A percentile compares a stretch with the other conserved stretches of the same genome.
phyloP scores from a whole-genome alignment of 2,797 vertebrate species.

The Tiaroga cobitis region DNA sequence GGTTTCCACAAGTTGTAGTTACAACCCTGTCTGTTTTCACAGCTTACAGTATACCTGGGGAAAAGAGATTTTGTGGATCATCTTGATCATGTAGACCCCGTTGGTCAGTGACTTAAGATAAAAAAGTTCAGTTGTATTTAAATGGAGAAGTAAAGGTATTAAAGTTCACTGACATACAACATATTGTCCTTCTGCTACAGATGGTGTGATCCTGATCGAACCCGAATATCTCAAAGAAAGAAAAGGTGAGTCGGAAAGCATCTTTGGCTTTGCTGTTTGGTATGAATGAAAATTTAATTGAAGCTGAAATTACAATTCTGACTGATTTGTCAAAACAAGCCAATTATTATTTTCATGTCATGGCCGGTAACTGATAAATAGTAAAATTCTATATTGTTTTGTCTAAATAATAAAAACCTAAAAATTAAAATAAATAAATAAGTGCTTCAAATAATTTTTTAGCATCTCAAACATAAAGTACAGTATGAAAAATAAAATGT shows the following conservation, averaged over 20 bases:
- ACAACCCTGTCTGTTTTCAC: conserved; percentile 29
- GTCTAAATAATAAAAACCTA: neutral
- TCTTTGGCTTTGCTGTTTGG: neutral
- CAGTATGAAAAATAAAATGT: neutral
- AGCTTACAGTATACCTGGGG: conserved; percentile 90
- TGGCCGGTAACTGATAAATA: neutral
- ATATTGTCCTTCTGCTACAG: conserved; percentile 67
- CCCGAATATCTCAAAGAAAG: conserved; percentile 90
- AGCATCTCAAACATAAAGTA: neutral
- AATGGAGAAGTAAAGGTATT: neutral
- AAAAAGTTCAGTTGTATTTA: neutral
- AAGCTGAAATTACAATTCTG: neutral
- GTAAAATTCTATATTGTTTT: neutral
- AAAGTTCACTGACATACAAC: neutral
- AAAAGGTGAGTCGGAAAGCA: conserved; percentile 78
- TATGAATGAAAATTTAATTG: neutral
- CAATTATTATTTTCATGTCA: neutral
- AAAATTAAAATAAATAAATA: neutral
- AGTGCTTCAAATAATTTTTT: neutral
- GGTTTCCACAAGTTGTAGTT: neutral
- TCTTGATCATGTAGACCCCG: conserved; percentile 85
- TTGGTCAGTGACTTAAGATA: conserved; percentile 74
- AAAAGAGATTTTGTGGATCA: conserved; percentile 92
- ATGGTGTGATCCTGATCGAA: conserved; percentile 88
- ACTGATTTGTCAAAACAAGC: neutral